These are phyloP conservation scores for Heterochromis multidens DNA, from an alignment of 2,113 vertebrate species.

Conservation along the genomic window DNA sequence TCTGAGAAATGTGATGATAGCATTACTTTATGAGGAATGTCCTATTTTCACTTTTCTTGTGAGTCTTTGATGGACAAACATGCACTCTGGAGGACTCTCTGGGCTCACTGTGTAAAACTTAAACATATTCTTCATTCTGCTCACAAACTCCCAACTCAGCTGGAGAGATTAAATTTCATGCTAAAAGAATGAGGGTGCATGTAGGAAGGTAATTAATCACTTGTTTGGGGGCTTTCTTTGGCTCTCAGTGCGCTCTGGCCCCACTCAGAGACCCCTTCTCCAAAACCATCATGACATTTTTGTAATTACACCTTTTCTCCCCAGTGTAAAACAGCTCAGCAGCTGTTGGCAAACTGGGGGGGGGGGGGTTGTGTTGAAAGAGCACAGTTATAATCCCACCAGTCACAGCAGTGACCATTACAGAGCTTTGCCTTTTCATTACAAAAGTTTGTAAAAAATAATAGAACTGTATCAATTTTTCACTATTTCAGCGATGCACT, in stretches of 20 bases:
- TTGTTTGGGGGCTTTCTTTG: slow-evolving; percentile 16
- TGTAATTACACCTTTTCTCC: slow-evolving; percentile 54
- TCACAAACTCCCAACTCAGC: slow-evolving; percentile 18
- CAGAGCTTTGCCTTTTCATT: background rate
- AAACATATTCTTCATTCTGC: slow-evolving; percentile 31
- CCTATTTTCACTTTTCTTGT: background rate
- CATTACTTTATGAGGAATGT: background rate
- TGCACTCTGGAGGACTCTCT: background rate
- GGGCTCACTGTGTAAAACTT: background rate
- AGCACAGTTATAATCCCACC: background rate
- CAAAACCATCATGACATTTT: slow-evolving; percentile 59
- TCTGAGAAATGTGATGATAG: background rate
- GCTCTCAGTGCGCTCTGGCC: background rate
- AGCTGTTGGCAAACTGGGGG: slow-evolving; percentile 35
- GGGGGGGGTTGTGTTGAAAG: background rate
- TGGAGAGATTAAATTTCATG: slow-evolving; percentile 36
- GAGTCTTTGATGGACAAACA: background rate
- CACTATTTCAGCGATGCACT: background rate
- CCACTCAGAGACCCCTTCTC: slow-evolving; percentile 23
- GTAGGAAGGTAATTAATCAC: slow-evolving; percentile 56
- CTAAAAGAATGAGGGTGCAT: slow-evolving; percentile 38
- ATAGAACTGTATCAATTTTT: background rate
- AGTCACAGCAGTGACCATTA: background rate
- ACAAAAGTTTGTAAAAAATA: background rate
- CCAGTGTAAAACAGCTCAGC: background rate